A percentile compares a stretch with the other conserved stretches of the same genome.
These are phyloP conservation scores for Asobara japonica DNA, from an alignment of 1,140 invertebrate genomes.

Conservation along the genomic window DNA sequence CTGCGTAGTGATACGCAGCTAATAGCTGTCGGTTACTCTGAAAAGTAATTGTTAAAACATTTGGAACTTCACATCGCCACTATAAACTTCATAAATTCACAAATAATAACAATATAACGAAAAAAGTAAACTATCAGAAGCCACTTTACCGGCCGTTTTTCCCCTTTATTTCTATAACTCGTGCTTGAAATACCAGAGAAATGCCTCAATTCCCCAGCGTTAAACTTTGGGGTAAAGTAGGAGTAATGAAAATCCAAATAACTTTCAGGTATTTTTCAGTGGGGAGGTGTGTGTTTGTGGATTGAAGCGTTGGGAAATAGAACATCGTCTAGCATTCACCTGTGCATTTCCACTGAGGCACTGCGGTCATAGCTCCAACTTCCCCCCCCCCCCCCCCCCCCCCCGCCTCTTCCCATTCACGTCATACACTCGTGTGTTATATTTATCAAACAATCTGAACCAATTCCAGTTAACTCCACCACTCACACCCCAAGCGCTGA, in stretches of 20 bases:
- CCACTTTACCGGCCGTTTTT: too few species aligned
- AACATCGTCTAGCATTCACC: neutral
- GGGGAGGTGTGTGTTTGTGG: neutral
- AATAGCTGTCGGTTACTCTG: too few species aligned
- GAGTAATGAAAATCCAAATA: neutral
- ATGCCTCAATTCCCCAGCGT: neutral
- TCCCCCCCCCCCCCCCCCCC: neutral
- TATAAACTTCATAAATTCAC: too few species aligned
- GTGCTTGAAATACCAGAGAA: neutral
- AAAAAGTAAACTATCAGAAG: too few species aligned
- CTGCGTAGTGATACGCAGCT: too few species aligned
- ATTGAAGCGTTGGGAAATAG: neutral
- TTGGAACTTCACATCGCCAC: too few species aligned
- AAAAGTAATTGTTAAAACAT: too few species aligned
- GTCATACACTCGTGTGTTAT: conserved; percentile 13
- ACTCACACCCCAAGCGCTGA: neutral
- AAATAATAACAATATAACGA: too few species aligned
- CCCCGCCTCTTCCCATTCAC: too few species aligned
- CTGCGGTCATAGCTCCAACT: neutral
- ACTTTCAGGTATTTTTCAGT: conserved; percentile 1
- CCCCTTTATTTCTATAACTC: too few species aligned
- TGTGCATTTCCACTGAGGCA: neutral
- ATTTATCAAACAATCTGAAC: conserved; percentile 27
- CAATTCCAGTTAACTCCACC: conserved; percentile 17
- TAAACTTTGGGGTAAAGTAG: neutral